Evolutionary conservation across 2,797 vertebrate species (phyloP), one percentile per base, ranked within the genome.

Genomic region (Fratercula arctica): DNA sequence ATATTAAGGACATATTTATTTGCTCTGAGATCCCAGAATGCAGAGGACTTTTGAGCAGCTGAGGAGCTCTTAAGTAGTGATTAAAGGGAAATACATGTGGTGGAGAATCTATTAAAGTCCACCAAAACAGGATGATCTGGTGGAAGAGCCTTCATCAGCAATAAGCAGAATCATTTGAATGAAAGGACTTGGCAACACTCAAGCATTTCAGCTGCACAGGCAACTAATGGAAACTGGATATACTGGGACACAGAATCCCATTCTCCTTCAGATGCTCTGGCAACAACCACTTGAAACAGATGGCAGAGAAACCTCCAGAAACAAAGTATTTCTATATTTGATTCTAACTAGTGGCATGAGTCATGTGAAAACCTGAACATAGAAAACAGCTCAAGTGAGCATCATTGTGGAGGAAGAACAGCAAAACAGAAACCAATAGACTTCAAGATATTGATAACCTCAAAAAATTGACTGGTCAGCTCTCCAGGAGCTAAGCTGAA

Each of bases 181-280:
- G 23, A 67, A 59, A 77, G 24, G 9, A 35, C 26, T 31, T 68
- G 26, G 26, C 2, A 2, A 5, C 3, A 2, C 31, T 28, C 39
- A 77, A 53, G 20, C 11, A 67, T 74, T 89, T 82, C 74, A 79
- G 13, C 39, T 90, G 61, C 10, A 3, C 45, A 41, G n/a, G 19
- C 31, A 70, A 19, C 39, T 67, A 33, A 64, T 18, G 26, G 72
- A 85, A 93, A 74, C 13, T 41, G 43, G 15, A n/a, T 88, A 81
- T 31, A 45, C 3, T 0, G 0, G 17, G 16, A 63, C 41, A 63
- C 48, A 53, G 7, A 85, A 80, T 59, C 3, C 8, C 24, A 10
- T 70, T 92, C 29, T 89, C 29, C 11, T 74, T 87, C n/a, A 92
- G 63, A 33, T 63, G 9, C 10, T 67, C 37, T 51, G 64, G 35